Evolutionary conservation across 1,140 invertebrate genomes (phyloP), one percentile per base, ranked within the genome.

Genomic region (Mesaphorura yosii): DNA sequence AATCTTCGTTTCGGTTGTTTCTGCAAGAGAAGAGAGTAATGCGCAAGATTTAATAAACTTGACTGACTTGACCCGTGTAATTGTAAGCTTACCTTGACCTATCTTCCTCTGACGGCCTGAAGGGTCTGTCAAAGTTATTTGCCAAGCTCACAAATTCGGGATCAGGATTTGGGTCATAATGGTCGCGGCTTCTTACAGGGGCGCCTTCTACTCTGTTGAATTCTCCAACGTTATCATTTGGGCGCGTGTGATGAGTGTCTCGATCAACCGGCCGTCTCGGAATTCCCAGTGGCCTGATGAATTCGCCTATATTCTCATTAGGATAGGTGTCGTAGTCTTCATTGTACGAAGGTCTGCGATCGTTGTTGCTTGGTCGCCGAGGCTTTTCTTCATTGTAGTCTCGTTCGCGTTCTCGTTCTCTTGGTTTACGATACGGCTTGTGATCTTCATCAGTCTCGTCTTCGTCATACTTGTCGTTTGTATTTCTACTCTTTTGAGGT

Each of bases 261-360:
- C n/a, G n/a, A n/a, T n/a, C n/a, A n/a, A n/a, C n/a, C n/a, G n/a
- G n/a, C n/a, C n/a, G n/a, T n/a, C n/a, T n/a, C n/a, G n/a, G n/a
- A n/a, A n/a, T 15, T 39, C 17, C 3, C 42, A 20, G 27, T 23
- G 40, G 40, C 22, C 40, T 20, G 22, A 42, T 10, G 22, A 42
- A 12, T 20, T 42, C 40, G 6, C 20, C 27, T 6, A 48, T 20
- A 17, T 48, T 29, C 22, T 48, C 47, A 31, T 48, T 48, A 5
- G 47, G 47, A 17, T 48, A 23, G 3, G 42, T 28, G 14, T 46
- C 41, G 28, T 41, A 28, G 44, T 48, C 45, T 10, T 48, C 47
- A 48, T 48, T 12, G 44, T 47, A 27, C 4, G 14, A 12, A n/a
- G 37, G 19, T n/a, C 45, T 47, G 7, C 19, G 15, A 7, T 6